Evolutionary conservation across 2,113 vertebrate genomes (phyloP).

Genomic region (Carlito syrichta): DNA sequence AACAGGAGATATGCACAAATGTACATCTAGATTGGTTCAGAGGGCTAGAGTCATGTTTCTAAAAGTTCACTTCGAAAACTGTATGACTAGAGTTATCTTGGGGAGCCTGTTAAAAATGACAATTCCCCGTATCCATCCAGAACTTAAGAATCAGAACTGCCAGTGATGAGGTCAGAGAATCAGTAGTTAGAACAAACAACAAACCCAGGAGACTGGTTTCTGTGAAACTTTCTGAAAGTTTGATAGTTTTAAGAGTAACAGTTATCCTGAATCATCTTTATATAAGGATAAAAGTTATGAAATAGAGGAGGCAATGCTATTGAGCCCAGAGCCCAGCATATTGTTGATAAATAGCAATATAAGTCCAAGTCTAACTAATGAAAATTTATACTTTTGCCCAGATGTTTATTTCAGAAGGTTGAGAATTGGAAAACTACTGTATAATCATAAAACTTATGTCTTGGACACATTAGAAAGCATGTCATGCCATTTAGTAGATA

Average conservation of each 20-base stretch:
- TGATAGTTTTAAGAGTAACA: not conserved
- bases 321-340: not conserved
- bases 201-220: not conserved
- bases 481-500: not conserved
- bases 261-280: not conserved
- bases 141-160: not conserved
- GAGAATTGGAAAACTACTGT: conserved; percentile 33
- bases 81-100: not conserved
- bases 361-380: not conserved
- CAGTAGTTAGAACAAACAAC: not conserved
- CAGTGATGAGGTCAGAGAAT: not conserved
- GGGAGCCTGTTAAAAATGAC: not conserved
- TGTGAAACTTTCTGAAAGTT: not conserved
- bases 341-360: not conserved
- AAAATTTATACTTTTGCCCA: conserved; percentile 27
- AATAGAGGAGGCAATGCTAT: not conserved
- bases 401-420: conserved; percentile 44
- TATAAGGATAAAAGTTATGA: not conserved
- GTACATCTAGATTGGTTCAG: not conserved
- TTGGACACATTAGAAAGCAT: conserved; percentile 23
- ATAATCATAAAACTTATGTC: conserved; percentile 39
- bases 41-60: not conserved
- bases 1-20: not conserved
- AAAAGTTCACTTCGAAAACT: not conserved
- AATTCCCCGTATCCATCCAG: not conserved